Evolutionary conservation across 2,888 invertebrate species (phyloP), one percentile per base, ranked within the genome.

Genomic region (Clistopyga incitator): DNA sequence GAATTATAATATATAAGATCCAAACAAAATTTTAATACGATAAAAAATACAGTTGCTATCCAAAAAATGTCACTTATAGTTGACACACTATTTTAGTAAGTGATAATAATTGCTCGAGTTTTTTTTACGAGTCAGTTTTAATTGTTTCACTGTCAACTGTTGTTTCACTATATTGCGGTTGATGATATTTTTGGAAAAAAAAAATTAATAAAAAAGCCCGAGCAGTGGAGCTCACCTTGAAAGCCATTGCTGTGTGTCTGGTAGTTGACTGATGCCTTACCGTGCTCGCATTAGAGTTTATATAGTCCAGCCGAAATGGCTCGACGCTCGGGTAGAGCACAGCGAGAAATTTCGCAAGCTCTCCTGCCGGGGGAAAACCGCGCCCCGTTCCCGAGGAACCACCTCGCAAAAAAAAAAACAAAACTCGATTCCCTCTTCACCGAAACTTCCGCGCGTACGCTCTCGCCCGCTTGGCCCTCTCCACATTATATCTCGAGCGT

Each of bases 181-280:
- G 77, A 45, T 6, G 10, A 70, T 68, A 29, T 47, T 50, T 11
- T n/a, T n/a, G 15, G 6, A 64, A 52, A 38, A 56, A n/a, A n/a
- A n/a, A n/a, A n/a, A n/a, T n/a, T n/a, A n/a, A n/a, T n/a, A n/a
- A n/a, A n/a, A 78, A 75, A 67, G 47, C 65, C 20, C 20, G 68
- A 50, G 59, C 47, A 34, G 11, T 47, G 52, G 0, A 76, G 54
- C 86, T 88, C 91, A 92, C 92, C 79, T 82, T 71, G 79, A 82
- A 79, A 34, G 90, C 92, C 92, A 92, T 92, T 86, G 87, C 79
- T 78, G 85, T 81, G 81, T 85, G 70, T 86, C 78, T 84, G 70
- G 79, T 77, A 56, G 86, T 87, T 81, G 89, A 88, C 86, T 88
- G 90, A 88, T 91, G 85, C 82, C 83, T 81, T 68, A 68, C 74